A percentile compares a stretch with the other conserved stretches of the same genome.
Conservation (phyloP, 2,797 vertebrate species). For the Rhinatrema bivittatum region DNA sequence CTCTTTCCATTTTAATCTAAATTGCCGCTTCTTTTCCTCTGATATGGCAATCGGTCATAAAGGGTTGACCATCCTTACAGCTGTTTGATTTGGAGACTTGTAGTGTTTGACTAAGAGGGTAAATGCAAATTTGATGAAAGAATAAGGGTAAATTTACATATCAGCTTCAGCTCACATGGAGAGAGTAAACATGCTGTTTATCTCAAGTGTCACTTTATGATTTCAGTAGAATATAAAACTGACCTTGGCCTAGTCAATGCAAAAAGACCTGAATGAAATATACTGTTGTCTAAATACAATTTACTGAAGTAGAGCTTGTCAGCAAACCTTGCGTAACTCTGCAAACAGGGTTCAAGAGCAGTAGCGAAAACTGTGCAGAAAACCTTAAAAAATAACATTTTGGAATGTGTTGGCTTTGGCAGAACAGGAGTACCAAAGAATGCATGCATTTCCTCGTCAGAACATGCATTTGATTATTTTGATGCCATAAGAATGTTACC, state of each 20-base stretch:
- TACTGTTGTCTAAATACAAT: conserved; percentile 82
- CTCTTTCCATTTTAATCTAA: conserved; percentile 91
- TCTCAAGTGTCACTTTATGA: conserved; percentile 99
- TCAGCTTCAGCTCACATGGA: conserved; percentile 96
- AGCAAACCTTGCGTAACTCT: conserved; percentile 66
- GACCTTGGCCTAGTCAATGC: conserved; percentile 89
- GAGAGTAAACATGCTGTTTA: conserved; percentile 99
- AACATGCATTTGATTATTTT: too few relatives aligned
- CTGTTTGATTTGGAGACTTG: conserved; percentile 98
- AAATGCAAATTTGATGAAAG: conserved; percentile 99
- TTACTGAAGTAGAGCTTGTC: conserved; percentile 83
- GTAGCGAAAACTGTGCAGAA: conserved; percentile 35
- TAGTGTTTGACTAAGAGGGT: conserved; percentile 99
- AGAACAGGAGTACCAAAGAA: too few relatives aligned
- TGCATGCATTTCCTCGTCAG: too few relatives aligned
- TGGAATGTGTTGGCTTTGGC: not conserved
- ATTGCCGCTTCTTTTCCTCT: conserved; percentile 79
- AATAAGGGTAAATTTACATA: conserved; percentile 99
- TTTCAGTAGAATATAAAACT: conserved; percentile 97
- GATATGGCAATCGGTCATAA: conserved; percentile 94
- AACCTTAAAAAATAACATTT: conserved; percentile 33
- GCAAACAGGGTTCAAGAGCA: conserved; percentile 63
- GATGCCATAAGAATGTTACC: too few relatives aligned
- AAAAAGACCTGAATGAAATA: conserved; percentile 86
- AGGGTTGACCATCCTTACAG: conserved; percentile 96